A percentile compares a stretch with the other conserved stretches of the same genome.
Evolutionary conservation across 2,113 vertebrate genomes (phyloP).

Genomic region (Cyanoderma ruficeps): DNA sequence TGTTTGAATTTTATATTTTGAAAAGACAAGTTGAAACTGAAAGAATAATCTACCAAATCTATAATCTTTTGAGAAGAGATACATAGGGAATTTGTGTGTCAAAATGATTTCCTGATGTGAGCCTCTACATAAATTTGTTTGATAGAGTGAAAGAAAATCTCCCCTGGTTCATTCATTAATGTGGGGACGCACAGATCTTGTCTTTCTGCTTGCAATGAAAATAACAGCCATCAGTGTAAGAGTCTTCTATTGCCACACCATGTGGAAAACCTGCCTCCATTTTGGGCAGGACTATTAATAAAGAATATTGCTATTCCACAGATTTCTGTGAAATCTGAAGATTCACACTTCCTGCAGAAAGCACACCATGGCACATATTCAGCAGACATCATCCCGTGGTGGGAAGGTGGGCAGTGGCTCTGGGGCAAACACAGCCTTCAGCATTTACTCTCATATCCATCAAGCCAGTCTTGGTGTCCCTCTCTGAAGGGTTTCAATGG

Average conservation of each 20-base stretch:
- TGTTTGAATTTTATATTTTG: not conserved
- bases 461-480: not conserved
- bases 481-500: not conserved
- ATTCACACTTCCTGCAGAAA: not conserved
- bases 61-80: not conserved
- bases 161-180: not conserved
- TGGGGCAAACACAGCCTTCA: not conserved
- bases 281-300: not conserved
- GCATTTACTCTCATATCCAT: not conserved
- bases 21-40: not conserved
- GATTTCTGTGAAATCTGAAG: not conserved
- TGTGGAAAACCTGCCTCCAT: not conserved
- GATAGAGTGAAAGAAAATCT: not conserved
- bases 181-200: not conserved
- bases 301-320: not conserved
- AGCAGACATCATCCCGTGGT: not conserved
- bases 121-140: not conserved
- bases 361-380: not conserved
- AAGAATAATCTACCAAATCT: not conserved
- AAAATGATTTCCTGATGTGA: not conserved
- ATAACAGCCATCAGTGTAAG: not conserved
- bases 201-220: not conserved
- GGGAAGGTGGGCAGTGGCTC: not conserved
- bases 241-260: not conserved
- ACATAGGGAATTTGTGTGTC: not conserved